These are phyloP conservation scores for Heteractis magnifica DNA, from an alignment of 92 coral and sea anemone genomes.

Conservation along the genomic window DNA sequence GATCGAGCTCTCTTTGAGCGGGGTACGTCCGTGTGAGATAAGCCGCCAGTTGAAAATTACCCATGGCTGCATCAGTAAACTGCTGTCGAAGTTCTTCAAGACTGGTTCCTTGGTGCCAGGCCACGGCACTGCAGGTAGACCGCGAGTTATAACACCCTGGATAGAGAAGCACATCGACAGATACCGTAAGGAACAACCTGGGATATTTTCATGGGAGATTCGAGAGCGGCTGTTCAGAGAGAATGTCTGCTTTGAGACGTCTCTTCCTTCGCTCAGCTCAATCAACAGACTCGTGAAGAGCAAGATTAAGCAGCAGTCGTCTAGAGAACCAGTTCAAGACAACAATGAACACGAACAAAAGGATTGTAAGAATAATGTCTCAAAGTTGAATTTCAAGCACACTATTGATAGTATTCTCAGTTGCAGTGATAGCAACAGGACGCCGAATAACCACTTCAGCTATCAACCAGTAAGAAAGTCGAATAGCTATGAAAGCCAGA, in stretches of 20 bases:
- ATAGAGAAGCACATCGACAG: conserved; percentile 78
- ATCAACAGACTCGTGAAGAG: conserved; percentile 77
- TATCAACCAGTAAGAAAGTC: not conserved
- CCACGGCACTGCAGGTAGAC: conserved; percentile 74
- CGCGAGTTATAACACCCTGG: conserved; percentile 77
- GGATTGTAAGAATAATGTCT: not conserved
- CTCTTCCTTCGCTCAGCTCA: conserved; percentile 82
- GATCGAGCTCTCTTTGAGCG: conserved; percentile 73
- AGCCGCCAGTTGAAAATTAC: conserved; percentile 81
- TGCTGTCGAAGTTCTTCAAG: conserved; percentile 74
- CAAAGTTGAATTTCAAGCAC: not conserved
- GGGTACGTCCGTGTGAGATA: conserved; percentile 88
- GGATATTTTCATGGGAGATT: conserved; percentile 87
- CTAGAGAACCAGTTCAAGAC: not conserved
- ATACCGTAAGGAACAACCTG: conserved; percentile 71
- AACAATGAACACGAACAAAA: not conserved
- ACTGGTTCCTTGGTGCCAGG: conserved; percentile 77
- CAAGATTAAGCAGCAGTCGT: conserved; percentile 48
- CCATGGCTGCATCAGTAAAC: conserved; percentile 90
- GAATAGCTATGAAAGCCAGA: not conserved
- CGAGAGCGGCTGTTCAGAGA: conserved; percentile 75
- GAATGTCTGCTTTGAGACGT: conserved; percentile 59
- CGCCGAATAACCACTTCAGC: not conserved
- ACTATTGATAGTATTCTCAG: conserved; percentile 22
- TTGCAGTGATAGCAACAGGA: conserved; percentile 11